Conservation (phyloP, 2,797 vertebrate genomes). For the Sternotherus odoratus region DNA sequence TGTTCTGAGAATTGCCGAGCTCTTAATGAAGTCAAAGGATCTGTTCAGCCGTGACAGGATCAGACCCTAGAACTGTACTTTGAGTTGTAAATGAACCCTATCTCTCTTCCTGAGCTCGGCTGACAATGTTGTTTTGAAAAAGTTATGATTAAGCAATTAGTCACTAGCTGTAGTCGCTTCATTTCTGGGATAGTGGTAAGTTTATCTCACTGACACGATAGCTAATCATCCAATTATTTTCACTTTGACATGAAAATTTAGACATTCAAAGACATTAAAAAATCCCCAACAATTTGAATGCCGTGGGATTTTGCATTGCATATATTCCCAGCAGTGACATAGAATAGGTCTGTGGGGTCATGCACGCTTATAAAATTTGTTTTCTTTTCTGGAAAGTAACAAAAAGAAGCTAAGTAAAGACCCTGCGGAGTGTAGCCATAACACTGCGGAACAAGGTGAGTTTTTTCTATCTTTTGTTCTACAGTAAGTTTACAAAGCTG, state of each 20-base stretch:
- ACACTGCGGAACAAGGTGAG: conserved; percentile 27
- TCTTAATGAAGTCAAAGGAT: neutral
- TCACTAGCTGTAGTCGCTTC: conserved; percentile 55
- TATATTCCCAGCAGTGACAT: conserved; percentile 41
- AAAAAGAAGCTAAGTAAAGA: neutral
- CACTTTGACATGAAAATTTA: conserved; percentile 50
- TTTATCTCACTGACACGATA: conserved; percentile 32
- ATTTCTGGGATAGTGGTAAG: conserved; percentile 39
- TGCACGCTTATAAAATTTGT: neutral
- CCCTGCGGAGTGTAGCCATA: conserved; percentile 36
- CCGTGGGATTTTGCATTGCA: neutral
- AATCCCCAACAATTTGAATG: neutral
- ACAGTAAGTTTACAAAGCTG: neutral
- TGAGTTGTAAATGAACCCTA: conserved; percentile 31
- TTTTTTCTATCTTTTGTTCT: conserved; percentile 38
- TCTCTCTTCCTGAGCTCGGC: conserved; percentile 67
- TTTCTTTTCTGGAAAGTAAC: conserved; percentile 25
- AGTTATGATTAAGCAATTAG: conserved; percentile 39
- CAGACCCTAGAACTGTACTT: conserved; percentile 12
- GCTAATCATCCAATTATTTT: conserved; percentile 53
- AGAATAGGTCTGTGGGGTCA: conserved; percentile 23
- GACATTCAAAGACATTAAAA: conserved; percentile 11
- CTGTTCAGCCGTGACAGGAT: conserved; percentile 6
- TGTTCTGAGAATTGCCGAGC: neutral
- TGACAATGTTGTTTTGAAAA: conserved; percentile 15